Conservation (phyloP, 64 coral and sea anemone species). For the Orbicella faveolata region DNA sequence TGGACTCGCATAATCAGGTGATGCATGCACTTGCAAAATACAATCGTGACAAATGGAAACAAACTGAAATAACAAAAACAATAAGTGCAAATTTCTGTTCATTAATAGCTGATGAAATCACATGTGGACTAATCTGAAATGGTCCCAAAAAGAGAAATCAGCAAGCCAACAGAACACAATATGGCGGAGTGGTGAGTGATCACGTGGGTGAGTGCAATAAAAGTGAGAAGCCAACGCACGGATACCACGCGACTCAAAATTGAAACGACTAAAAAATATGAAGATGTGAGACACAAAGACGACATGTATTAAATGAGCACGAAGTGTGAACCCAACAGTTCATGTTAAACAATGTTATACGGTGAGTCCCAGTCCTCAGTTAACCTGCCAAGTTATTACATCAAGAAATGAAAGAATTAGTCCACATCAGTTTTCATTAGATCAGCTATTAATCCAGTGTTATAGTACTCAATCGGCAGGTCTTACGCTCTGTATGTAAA, state of each 20-base stretch:
- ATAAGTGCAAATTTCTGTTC: not conserved
- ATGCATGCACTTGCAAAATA: slow-evolving; percentile 8
- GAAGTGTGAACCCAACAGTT: not conserved
- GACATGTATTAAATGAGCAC: not conserved
- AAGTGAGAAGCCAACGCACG: not conserved
- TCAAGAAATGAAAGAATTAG: not conserved
- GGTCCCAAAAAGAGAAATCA: not conserved
- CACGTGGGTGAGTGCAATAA: not conserved
- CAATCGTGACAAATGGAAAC: not conserved
- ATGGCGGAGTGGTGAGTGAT: not conserved
- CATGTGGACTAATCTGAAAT: slow-evolving; percentile 21
- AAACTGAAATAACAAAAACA: slow-evolving; percentile 3
- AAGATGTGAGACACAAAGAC: not conserved
- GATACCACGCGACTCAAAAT: not conserved
- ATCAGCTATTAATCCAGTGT: slow-evolving; percentile 1
- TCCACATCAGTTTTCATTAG: slow-evolving; percentile 14
- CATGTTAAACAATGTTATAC: not conserved
- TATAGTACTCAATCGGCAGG: not conserved
- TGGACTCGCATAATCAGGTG: not conserved
- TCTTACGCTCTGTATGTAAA: not conserved
- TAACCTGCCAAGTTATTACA: not conserved
- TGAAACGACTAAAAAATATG: not conserved
- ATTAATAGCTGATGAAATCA: slow-evolving; percentile 34
- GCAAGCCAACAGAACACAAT: not conserved
- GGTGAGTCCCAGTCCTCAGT: not conserved